phyloP scores from a whole-genome alignment of 2,797 vertebrate species.

The Schizothorax lantsangensis region DNA sequence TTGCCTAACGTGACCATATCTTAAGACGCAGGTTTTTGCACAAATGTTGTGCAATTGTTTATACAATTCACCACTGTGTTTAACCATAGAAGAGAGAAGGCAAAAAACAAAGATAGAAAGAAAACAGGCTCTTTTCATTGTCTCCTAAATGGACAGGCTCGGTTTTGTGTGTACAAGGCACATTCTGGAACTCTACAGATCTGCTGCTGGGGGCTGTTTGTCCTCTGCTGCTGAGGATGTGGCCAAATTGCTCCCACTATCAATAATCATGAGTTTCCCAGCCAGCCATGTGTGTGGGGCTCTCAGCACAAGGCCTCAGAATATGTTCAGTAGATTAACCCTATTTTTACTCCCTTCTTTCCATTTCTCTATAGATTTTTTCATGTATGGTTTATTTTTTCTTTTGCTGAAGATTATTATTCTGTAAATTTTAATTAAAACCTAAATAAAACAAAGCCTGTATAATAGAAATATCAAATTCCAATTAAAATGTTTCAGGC shows the following conservation, averaged over 20 bases:
- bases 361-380: background rate
- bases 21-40: background rate
- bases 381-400: background rate
- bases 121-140: conserved; percentile 16
- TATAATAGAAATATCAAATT: conserved; percentile 2
- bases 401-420: background rate
- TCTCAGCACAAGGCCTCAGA: background rate
- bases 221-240: conserved; percentile 62
- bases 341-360: background rate
- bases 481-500: background rate
- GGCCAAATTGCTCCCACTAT: conserved; percentile 64
- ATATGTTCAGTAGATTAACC: conserved; percentile 19
- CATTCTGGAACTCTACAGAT: conserved; percentile 22
- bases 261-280: conserved; percentile 61
- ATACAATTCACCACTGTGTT: background rate
- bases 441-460: background rate
- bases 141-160: background rate
- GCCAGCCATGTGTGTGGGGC: conserved; percentile 17
- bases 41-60: conserved; percentile 1
- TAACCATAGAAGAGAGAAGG: background rate
- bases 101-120: background rate
- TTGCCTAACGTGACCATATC: background rate
- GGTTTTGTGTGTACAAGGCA: conserved; percentile 25
- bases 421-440: background rate
- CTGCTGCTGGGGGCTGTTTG: conserved; percentile 41